Evolutionary conservation across 2,888 invertebrate genomes (phyloP), one percentile per base, ranked within the genome.

Genomic region (Tenthredo scrophulariae): DNA sequence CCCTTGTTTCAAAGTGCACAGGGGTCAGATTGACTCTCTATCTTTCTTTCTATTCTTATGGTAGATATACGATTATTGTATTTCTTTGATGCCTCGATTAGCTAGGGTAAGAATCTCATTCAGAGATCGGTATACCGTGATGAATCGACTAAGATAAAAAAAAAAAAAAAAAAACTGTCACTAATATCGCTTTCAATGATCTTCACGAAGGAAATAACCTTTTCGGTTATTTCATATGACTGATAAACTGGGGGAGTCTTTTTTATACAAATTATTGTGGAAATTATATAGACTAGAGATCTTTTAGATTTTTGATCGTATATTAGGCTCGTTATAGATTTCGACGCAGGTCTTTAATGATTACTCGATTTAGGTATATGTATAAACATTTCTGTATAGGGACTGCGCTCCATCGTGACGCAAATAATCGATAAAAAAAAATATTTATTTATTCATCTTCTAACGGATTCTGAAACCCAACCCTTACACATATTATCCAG

Each of bases 381-480:
- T 29, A 29, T 29, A n/a, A 1, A 54, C 54, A 54, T 18, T 54
- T 54, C n/a, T 54, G n/a, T 15, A 18, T 15, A 18, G 3, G 18
- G 1, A 58, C 58, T 22, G 10, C 6, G 10, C 6, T 50, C 1
- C 9, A 58, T 58, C 2, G 1, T 2, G 26, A 22, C 7, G n/a
- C 10, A 9, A 62, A n/a, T 50, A 26, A n/a, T 62, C 7, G 22
- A 26, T 62, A 26, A 26, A 33, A 33, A 33, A 33, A 54, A 62
- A 26, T 9, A 2, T 9, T 62, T 4, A 26, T 62, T 62, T 26
- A 13, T 62, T 26, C 3, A 62, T 26, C 26, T 26, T 26, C 6
- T 62, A 62, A 62, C 22, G 62, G 62, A 62, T 62, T 62, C 22
- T 62, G 62, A 62, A 62, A 62, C 62, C 62, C 62, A 62, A 62